Evolutionary conservation across 2,797 vertebrate genomes (phyloP).

Genomic region (Mormyrops boulengeri): DNA sequence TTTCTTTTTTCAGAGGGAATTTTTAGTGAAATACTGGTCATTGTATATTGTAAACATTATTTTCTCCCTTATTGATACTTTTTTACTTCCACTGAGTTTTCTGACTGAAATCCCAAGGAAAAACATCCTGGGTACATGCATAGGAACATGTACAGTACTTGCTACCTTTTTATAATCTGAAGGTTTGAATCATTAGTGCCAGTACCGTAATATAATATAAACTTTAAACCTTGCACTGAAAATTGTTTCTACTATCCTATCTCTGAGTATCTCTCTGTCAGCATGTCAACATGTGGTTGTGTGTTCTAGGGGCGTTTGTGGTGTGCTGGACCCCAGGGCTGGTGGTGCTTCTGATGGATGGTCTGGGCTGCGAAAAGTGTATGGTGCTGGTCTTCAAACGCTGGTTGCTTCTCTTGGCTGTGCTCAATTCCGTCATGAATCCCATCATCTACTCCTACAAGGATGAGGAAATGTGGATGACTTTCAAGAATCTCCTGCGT

Average conservation of each 20-base stretch:
- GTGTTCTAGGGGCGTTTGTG: conserved; percentile 80
- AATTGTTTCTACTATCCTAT: neutral
- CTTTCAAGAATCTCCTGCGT: conserved; percentile 81
- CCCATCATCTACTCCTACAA: conserved; percentile 97
- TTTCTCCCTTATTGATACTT: neutral
- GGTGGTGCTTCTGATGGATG: conserved; percentile 80
- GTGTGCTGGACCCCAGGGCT: conserved; percentile 95
- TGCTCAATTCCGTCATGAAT: conserved; percentile 93
- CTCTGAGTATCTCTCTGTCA: neutral
- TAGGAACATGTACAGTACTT: neutral
- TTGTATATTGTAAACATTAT: neutral
- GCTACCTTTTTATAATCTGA: neutral
- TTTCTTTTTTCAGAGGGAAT: neutral
- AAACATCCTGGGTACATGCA: neutral
- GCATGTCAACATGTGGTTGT: neutral
- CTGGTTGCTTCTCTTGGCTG: conserved; percentile 87
- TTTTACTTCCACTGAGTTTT: neutral
- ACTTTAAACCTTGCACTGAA: neutral
- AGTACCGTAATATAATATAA: neutral
- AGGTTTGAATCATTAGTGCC: neutral
- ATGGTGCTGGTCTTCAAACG: conserved; percentile 73
- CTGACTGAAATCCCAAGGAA: neutral
- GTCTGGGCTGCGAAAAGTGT: conserved; percentile 74
- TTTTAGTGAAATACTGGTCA: neutral
- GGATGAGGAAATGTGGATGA: conserved; percentile 92